A percentile compares a stretch with the other conserved stretches of the same genome.
Evolutionary conservation across 2,113 vertebrate species (phyloP).

Genomic region (Antidorcas marsupialis): DNA sequence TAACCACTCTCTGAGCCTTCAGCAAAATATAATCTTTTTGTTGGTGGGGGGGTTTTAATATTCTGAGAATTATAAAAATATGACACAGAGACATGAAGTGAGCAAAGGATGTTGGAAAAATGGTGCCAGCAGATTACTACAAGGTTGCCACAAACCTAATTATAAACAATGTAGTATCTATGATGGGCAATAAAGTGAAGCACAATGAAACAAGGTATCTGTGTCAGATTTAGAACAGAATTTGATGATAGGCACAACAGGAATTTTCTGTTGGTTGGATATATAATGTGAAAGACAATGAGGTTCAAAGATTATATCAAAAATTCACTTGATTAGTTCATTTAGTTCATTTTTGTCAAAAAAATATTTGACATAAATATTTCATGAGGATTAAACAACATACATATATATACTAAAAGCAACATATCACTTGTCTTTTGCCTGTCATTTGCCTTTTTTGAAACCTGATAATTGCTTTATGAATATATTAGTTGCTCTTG

Average conservation of each 20-base stretch:
- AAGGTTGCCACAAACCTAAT: not conserved
- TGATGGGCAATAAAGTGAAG: not conserved
- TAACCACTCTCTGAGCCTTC: not conserved
- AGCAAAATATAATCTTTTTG: not conserved
- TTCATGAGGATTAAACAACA: not conserved
- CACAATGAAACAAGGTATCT: not conserved
- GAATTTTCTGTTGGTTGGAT: not conserved
- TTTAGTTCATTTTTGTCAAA: not conserved
- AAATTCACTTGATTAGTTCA: not conserved
- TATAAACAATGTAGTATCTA: not conserved
- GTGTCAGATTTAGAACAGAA: not conserved
- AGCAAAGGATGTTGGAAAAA: not conserved
- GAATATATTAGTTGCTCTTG: not conserved
- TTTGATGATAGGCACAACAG: not conserved
- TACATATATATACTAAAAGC: not conserved
- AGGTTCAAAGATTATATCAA: not conserved
- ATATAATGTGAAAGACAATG: not conserved
- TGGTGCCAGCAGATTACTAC: rapidly evolving
- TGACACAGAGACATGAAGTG: not conserved
- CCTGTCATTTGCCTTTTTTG: not conserved
- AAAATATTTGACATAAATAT: not conserved
- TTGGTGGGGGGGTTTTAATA: not conserved
- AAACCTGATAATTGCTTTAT: not conserved
- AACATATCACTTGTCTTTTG: not conserved
- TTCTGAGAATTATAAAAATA: not conserved